Evolutionary conservation across 2,113 vertebrate species (phyloP), one percentile per base, ranked within the genome.

Genomic region (Lycocorax pyrrhopterus): DNA sequence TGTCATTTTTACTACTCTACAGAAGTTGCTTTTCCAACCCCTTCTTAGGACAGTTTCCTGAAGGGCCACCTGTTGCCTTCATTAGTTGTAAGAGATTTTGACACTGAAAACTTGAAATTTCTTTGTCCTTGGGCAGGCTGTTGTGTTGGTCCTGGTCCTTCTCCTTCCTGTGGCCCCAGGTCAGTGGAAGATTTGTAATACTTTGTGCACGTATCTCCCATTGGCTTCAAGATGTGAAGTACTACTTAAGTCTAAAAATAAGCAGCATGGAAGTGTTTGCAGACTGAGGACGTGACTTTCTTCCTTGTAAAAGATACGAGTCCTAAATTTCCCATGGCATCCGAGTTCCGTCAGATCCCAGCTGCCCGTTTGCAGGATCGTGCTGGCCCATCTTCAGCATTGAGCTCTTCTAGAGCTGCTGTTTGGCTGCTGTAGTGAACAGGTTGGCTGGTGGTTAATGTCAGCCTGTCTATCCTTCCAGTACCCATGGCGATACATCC

Each of bases 221-320:
- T 32, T 67, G 35, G 51, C 74, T 90, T 92, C 82, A 84, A 68
- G 62, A 85, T 64, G 23, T 78, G 60, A 75, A 71, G 87, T 58
- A 74, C 73, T 75, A n/a, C n/a, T 22, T 67, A 60, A 29, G 26
- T 91, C 60, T 91, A 90, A 95, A 95, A 94, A 87, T 93, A 91
- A 86, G 20, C 39, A 9, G 37, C 25, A 18, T 71, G 44, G 27
- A 75, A 80, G 53, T 39, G 32, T 80, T 94, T 94, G 68, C 60
- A 79, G 75, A 62, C 3, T 83, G 67, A n/a, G 27, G 8, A 35
- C 16, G 49, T 75, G 69, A 74, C 68, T 85, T 94, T 37, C 43
- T 91, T 76, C 33, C 33, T n/a, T 18, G 10, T 85, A 41, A 73
- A 55, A 79, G 87, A 84, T 74, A 82, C 0, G 0, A 8, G 7